Base-by-base conservation (phyloP, 2,888 invertebrate species). In the Actias luna region DNA sequence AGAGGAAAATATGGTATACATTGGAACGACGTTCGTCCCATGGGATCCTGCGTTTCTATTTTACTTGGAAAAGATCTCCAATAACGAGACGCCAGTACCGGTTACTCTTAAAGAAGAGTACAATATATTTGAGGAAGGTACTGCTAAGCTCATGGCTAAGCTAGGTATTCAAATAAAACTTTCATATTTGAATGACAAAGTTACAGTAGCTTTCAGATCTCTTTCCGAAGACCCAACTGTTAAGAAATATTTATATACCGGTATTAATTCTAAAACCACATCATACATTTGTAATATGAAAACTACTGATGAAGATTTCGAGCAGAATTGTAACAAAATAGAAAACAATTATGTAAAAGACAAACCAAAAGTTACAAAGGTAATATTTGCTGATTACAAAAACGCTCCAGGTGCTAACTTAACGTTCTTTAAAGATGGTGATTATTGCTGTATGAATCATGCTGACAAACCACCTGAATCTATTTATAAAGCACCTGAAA, bases 241-340 rank as follows among this genome's bases (percentile, higher is more conserved):
- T 7, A 89, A 80, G 63, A 92, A 90, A 74, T 84, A 77, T 64
- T 73, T 92, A 2, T 92, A 92, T 61, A 92, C 91, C 1, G 92
- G 92, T 16, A 79, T 89, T 22, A 91, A 92, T 71, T 87, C 87
- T 0, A 91, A 88, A 82, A 83, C 80, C 0, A 90, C 90, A 0
- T 92, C 92, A 1, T 91, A 83, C 57, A 88, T 92, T 61, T 92
- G 92, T 64, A 92, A 87, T 3, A 74, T 89, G 75, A 92, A 92
- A 70, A 91, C 89, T 1, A 87, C 88, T 0, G 91, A 91, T 61
- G 85, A 87, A 75, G 74, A 76, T 46, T 91, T 85, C 55, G 78
- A 78, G 74, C 78, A 84, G 67, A 89, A 88, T 67, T 79, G 79
- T 62, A 85, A 85, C 64, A 89, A 88, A 68, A 76, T 89, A 39